Conservation (phyloP, 2,797 vertebrate species). For the Lithobates sylvaticus region DNA sequence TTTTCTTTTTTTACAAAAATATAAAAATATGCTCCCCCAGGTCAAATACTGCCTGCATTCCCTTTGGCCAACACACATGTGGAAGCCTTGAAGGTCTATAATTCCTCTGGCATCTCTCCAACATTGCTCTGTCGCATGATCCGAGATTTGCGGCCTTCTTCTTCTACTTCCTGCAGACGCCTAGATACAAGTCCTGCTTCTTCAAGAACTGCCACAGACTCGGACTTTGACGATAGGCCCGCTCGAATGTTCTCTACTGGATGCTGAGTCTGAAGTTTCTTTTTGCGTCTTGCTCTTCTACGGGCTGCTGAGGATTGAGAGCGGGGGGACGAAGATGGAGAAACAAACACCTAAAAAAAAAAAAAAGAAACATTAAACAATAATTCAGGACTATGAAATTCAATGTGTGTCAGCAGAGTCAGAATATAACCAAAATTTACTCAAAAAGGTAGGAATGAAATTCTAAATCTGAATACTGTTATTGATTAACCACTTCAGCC, state of each 20-base stretch:
- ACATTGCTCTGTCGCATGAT: slow-evolving; percentile 52
- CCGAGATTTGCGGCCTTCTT: slow-evolving; percentile 16
- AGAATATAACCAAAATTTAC: no score
- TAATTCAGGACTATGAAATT: no score
- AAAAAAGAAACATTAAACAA: neutral
- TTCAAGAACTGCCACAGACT: slow-evolving; percentile 38
- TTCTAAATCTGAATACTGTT: no score
- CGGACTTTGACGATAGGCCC: neutral
- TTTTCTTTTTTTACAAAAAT: slow-evolving; percentile 12
- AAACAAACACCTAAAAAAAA: slow-evolving; percentile 30
- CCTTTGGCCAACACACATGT: neutral
- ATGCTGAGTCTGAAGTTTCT: slow-evolving; percentile 15
- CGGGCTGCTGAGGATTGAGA: neutral
- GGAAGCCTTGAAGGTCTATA: neutral
- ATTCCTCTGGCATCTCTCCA: slow-evolving; percentile 14
- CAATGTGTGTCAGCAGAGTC: no score
- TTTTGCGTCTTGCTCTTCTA: slow-evolving; percentile 19
- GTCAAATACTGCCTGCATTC: neutral
- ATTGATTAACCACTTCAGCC: no score
- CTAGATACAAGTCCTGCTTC: slow-evolving; percentile 31
- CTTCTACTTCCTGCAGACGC: slow-evolving; percentile 18
- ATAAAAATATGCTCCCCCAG: slow-evolving; percentile 23
- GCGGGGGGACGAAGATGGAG: neutral
- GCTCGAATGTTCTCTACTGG: neutral
- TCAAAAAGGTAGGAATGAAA: no score